Evolutionary conservation across 2,797 vertebrate species (phyloP).

Genomic region (Brachyrhaphis roseni): DNA sequence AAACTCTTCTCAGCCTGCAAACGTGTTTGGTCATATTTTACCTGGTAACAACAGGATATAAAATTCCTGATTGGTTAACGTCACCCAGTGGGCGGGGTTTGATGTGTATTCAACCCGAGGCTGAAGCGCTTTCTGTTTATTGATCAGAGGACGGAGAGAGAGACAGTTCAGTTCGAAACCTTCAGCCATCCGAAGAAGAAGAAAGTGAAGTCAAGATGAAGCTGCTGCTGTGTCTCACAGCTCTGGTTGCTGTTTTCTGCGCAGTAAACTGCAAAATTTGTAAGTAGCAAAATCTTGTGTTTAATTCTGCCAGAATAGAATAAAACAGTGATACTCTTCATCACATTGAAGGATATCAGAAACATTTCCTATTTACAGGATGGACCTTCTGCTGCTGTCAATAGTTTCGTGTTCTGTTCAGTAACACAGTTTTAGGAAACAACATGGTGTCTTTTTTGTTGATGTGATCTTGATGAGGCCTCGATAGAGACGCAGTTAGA

Average conservation of each 20-base stretch:
- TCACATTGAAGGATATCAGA: background rate
- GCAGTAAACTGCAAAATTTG: conserved; percentile 18
- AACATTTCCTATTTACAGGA: background rate
- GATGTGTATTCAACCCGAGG: accelerated
- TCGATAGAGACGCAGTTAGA: background rate
- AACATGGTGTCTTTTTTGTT: background rate
- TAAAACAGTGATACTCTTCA: background rate
- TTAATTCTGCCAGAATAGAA: accelerated
- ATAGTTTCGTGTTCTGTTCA: background rate
- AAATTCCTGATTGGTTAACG: conserved; percentile 48
- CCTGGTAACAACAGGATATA: conserved; percentile 43
- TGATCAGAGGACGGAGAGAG: accelerated
- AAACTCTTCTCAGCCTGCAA: conserved; percentile 10
- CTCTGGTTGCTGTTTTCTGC: background rate
- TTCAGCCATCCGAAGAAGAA: accelerated
- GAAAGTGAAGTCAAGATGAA: conserved; percentile 42
- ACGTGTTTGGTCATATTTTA: conserved; percentile 38
- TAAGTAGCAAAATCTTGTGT: conserved; percentile 45
- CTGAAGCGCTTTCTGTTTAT: conserved; percentile 24
- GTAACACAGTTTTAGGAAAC: background rate
- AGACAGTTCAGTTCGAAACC: accelerated
- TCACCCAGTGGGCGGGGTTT: conserved; percentile 10
- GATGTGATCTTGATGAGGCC: background rate
- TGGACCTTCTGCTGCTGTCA: no score
- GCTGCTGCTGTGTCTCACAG: accelerated